These are phyloP conservation scores for Andrena bucephala DNA, from an alignment of 2,888 invertebrate species.

Conservation along the genomic window DNA sequence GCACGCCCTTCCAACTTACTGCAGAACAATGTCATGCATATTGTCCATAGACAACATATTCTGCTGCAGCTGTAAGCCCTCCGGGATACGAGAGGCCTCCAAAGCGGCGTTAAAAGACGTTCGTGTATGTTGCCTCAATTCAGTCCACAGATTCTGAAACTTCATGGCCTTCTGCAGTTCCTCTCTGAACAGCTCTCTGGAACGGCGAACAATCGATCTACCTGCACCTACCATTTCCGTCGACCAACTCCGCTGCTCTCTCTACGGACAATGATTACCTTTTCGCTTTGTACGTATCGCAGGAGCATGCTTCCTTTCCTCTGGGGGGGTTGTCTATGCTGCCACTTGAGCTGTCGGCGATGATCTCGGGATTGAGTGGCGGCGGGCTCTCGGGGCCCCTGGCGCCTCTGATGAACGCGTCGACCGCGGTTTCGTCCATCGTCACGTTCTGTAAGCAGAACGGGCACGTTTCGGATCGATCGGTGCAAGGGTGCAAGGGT, in stretches of 20 bases:
- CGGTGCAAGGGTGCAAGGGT: background rate
- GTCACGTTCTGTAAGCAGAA: conserved; percentile 52
- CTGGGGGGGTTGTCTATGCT: conserved; percentile 44
- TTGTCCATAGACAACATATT: conserved; percentile 73
- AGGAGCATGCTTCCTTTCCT: conserved; percentile 75
- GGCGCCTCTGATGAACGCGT: conserved; percentile 53
- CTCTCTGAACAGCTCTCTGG: conserved; percentile 76
- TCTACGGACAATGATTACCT: conserved; percentile 69
- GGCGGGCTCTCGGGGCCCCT: conserved; percentile 35
- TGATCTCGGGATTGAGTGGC: conserved; percentile 20
- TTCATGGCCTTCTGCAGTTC: conserved; percentile 85
- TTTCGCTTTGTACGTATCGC: conserved; percentile 78
- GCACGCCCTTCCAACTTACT: conserved; percentile 79
- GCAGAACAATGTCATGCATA: conserved; percentile 84
- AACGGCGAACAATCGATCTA: conserved; percentile 4
- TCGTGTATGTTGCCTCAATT: conserved; percentile 85
- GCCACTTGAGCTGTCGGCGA: conserved; percentile 24
- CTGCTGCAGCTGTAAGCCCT: conserved; percentile 69
- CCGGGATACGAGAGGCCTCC: conserved; percentile 72
- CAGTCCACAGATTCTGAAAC: conserved; percentile 85
- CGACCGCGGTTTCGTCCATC: conserved; percentile 50
- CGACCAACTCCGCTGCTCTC: background rate
- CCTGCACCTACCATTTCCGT: too few species aligned
- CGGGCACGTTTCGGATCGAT: background rate
- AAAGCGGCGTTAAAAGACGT: conserved; percentile 83